Percentiles rank a stretch among this genome's conserved stretches.
These are phyloP conservation scores for Bungarus multicinctus DNA, from an alignment of 2,113 vertebrate genomes.

Conservation along the genomic window DNA sequence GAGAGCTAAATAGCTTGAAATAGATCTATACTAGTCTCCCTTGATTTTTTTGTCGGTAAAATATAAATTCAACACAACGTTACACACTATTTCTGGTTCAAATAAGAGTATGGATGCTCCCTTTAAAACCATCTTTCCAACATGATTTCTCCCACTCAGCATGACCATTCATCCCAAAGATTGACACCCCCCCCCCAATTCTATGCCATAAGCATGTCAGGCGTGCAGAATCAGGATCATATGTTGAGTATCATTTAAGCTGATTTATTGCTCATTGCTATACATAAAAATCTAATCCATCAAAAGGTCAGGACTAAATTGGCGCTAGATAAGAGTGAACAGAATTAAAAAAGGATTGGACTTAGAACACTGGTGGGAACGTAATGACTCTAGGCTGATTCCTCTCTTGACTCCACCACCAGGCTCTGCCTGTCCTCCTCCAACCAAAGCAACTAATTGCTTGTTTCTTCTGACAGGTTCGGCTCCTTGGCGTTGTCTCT, in stretches of 20 bases:
- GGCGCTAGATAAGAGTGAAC: neutral
- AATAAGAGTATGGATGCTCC: neutral
- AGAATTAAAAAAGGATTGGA: neutral
- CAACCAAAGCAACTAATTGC: neutral
- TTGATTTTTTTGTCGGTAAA: too few relatives aligned
- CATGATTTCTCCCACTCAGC: neutral
- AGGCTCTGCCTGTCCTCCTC: neutral
- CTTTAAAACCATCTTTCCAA: neutral
- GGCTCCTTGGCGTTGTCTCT: constrained; percentile 94
- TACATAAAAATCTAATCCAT: neutral
- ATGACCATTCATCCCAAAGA: neutral
- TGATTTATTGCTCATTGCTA: neutral
- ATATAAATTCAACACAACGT: too few relatives aligned
- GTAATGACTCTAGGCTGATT: neutral
- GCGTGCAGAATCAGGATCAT: neutral
- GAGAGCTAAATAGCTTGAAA: too few relatives aligned
- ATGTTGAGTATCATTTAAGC: neutral
- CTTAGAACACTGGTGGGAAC: neutral
- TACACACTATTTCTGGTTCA: neutral
- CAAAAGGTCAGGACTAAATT: neutral
- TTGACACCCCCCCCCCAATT: neutral
- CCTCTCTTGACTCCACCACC: neutral
- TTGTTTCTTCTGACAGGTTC: constrained; percentile 74
- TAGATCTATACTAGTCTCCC: too few relatives aligned
- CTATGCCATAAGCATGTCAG: neutral